phyloP scores from a whole-genome alignment of 2,113 vertebrate genomes.

The Vimba vimba region DNA sequence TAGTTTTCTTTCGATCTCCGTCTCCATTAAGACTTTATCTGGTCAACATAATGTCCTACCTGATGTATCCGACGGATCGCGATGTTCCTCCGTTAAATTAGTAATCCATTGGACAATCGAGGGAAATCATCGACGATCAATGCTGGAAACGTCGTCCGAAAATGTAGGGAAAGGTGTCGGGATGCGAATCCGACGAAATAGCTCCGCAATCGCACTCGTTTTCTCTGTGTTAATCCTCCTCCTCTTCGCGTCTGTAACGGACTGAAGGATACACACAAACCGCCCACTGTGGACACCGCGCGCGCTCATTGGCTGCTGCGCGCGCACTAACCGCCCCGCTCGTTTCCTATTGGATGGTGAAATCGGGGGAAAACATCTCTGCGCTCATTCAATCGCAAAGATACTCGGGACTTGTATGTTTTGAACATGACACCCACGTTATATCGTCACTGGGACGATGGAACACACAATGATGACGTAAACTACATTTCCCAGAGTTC shows the following conservation, averaged over 20 bases:
- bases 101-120: constrained; percentile 77
- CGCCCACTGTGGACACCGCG: constrained; percentile 56
- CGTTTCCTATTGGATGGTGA: not conserved
- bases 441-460: too few species aligned
- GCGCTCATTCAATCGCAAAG: not conserved
- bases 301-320: constrained; percentile 23
- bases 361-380: not conserved
- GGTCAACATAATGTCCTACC: constrained; percentile 37
- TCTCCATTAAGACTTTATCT: constrained; percentile 22
- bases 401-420: constrained; percentile 32
- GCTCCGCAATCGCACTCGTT: constrained; percentile 63
- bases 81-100: constrained; percentile 22
- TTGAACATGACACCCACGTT: not conserved
- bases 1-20: constrained; percentile 18
- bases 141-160: constrained; percentile 62
- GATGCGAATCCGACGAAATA: constrained; percentile 71
- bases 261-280: constrained; percentile 64
- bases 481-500: constrained; percentile 72
- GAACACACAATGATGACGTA: constrained; percentile 7
- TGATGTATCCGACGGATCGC: constrained; percentile 19
- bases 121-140: constrained; percentile 56
- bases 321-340: not conserved
- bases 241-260: constrained; percentile 63
- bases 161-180: constrained; percentile 64
- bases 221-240: constrained; percentile 61